Base-by-base conservation (phyloP, 2,113 vertebrate genomes). In the Antennarius striatus region DNA sequence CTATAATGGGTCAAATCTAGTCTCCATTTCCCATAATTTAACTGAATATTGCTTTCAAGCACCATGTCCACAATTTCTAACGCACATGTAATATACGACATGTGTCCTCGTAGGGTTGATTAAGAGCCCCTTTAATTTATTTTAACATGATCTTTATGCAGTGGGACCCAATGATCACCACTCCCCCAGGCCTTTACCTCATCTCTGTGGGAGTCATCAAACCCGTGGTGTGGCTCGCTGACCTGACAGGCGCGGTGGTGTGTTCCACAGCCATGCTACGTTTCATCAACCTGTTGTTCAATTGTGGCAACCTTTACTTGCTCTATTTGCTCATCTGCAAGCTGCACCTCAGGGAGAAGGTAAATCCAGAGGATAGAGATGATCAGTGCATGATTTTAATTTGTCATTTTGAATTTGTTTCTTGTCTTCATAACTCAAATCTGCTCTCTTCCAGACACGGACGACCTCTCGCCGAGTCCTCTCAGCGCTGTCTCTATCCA, bases 131-230 rank as follows among this genome's bases (percentile, higher is more conserved):
- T 61, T 36, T 55, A 55, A 60, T 4, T 0, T 47, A 22, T 0
- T 64, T 39, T 56, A 36, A 36, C 32, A 7, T 22, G 11, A n/a
- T 68, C 8, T 3, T 39, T 47, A 51, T 28, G 0, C 83, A 99
- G 98, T 99, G 98, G 98, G 95, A 99, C 82, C 95, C 97, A 0
- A 99, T 98, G 98, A 98, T 99, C 86, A 99, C 97, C 29, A 99
- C 97, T 0, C 88, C 95, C 5, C 98, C 98, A 0, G 98, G 98
- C 16, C 81, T 99, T 28, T 99, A 99, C 86, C 92, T 99, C 59
- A 84, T 92, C 32, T 96, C 98, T 0, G 95, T 97, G 59, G 97
- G 96, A 0, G 76, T 94, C 7, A 93, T 97, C 82, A 96, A 95
- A 80, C 97, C 98, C 0, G 75, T 91, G 40, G 92, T 88, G 0